Percentiles rank a stretch among this genome's conserved stretches.
Evolutionary conservation across 2,797 vertebrate species (phyloP).

Genomic region (Psittacula derbiana): DNA sequence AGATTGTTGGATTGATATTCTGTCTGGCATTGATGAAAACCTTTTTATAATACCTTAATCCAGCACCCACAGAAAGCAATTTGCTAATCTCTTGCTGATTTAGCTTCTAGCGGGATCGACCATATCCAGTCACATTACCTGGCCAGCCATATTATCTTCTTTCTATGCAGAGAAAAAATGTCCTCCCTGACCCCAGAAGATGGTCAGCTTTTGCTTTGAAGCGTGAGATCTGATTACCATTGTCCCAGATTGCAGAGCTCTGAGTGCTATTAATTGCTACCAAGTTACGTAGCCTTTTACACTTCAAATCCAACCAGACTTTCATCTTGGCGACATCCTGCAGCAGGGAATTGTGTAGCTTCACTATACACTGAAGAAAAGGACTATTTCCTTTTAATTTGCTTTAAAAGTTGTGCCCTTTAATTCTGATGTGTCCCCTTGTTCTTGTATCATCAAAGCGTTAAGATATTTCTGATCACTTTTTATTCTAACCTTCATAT

Average conservation of each 20-base stretch:
- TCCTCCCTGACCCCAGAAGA: conserved; percentile 33
- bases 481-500: conserved; percentile 43
- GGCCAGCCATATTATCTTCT: neutral
- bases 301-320: conserved; percentile 36
- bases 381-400: conserved; percentile 56
- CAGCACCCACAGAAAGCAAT: conserved; percentile 60
- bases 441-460: conserved; percentile 40
- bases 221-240: conserved; percentile 15
- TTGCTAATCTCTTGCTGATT: conserved; percentile 67
- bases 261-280: conserved; percentile 45
- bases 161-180: conserved; percentile 14
- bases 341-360: conserved; percentile 54
- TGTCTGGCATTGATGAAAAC: conserved; percentile 55
- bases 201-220: conserved; percentile 30
- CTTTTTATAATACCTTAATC: conserved; percentile 59
- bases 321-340: conserved; percentile 45
- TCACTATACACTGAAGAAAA: conserved; percentile 3
- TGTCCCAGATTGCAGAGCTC: conserved; percentile 48
- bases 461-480: conserved; percentile 44
- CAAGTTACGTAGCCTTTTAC: conserved; percentile 28
- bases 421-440: conserved; percentile 47
- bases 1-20: conserved; percentile 60
- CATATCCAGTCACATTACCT: conserved; percentile 14
- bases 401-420: conserved; percentile 55
- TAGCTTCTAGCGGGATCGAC: neutral